Evolutionary conservation across 2,888 invertebrate species (phyloP), one percentile per base, ranked within the genome.

Genomic region (Halocaridina rubra): DNA sequence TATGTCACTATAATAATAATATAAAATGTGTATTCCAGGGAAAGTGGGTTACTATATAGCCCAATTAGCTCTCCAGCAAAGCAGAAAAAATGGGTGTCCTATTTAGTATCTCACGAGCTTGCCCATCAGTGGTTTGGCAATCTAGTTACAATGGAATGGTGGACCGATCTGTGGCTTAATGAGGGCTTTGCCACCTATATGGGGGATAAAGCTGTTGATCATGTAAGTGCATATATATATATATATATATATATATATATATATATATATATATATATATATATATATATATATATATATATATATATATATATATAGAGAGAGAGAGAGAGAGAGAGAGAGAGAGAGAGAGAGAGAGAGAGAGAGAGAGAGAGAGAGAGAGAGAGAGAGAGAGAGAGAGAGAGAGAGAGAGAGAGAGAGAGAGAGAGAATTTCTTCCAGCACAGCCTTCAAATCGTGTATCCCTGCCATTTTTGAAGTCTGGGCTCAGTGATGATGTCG

Each of bases 71-170:
- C 84, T 13, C 39, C 80, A 16, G 76, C 80, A 8, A n/a, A 22
- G 5, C 57, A 39, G 16, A 72, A 64, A 69, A n/a, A 64, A 75
- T 75, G 57, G 76, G 57, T 57, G 13, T 67, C 74, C 19, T 80
- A 85, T 64, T 39, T 86, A 24, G 75, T 86, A 46, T 67, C 67
- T 1, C 85, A 85, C 61, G 85, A 95, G 89, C 90, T 96, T 8
- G 93, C 94, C 0, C 95, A 95, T 90, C 95, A 94, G 91, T 95
- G 95, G 95, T 94, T 94, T 90, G 95, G 95, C 0, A 90, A 90
- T 84, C 85, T 90, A 30, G 89, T 90, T 3, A 90, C 90, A 0
- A 89, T 89, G 19, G 86, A 85, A n/a, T 91, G 90, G 90, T 92
- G 92, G 92, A 91, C 91, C 85, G 91, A 92, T 88, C 89, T 92